Evolutionary conservation across 2,797 vertebrate genomes (phyloP), one percentile per base, ranked within the genome.

Genomic region (Clarias platycephalus): DNA sequence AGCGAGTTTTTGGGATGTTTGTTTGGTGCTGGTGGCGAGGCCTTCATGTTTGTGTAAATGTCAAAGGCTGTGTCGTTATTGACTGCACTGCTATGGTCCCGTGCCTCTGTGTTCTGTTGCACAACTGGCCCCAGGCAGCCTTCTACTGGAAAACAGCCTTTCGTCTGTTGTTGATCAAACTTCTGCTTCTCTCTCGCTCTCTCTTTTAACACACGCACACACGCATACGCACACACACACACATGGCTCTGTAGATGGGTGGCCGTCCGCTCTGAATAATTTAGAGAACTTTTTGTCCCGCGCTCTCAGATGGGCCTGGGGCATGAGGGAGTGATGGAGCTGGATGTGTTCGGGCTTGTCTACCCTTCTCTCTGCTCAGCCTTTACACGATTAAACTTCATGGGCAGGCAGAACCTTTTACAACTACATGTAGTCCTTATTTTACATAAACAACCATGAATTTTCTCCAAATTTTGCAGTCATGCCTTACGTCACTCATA

Each of bases 31-130:
- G 86, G 67, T 90, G 80, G 89, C 89, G 87, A 90, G 66, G 85
- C 88, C 84, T 90, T 89, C 84, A 89, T 91, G 83, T 93, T 91
- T 77, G 63, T 89, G 91, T 92, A 90, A 90, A 88, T 92, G 89
- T 93, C 91, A 91, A 86, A 83, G 83, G 87, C 87, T 83, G 83
- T 89, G 87, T 93, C 24, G 13, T 90, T 91, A 89, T 90, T 93
- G 90, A 80, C 89, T 86, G 80, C 0, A 0, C 68, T 87, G 87
- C 86, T 88, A 87, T 53, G 80, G 88, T 88, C 90, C 79, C 0
- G 13, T 90, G 86, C 89, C 86, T 90, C 82, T 26, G 83, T 78
- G 60, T 84, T 80, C 85, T 87, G 86, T 88, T 87, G 40, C 89
- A 89, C 89, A 90, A 84, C 83, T 86, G 88, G 90, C 91, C 89